Evolutionary conservation across 2,888 invertebrate genomes (phyloP), one percentile per base, ranked within the genome.

Genomic region (Drosophila kokeensis): DNA sequence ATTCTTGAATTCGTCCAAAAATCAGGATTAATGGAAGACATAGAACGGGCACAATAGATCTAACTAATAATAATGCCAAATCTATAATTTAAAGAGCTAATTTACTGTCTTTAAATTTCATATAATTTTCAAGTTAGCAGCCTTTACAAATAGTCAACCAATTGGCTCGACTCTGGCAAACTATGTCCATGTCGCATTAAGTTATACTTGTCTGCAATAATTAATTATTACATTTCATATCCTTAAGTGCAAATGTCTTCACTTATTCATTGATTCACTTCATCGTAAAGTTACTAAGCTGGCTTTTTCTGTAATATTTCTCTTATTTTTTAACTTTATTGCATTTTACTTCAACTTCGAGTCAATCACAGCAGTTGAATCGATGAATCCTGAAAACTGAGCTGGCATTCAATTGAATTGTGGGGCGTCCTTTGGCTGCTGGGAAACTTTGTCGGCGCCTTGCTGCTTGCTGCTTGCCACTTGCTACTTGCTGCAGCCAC

Each of bases 301-400:
- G 27, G 6, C 6, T 11, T 50, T 99, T 94, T 99, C 99, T 7
- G 0, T 1, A 54, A 36, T 11, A 32, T 24, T 21, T 15, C 6
- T 21, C 1, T 4, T 13, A n/a, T 13, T 50, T 38, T 27, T 48
- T 13, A 1, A 32, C 32, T 59, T 65, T 30, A 54, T 71, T 61
- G 32, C 40, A 45, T 32, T 66, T 57, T 49, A 27, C 34, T 38
- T 21, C 49, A 45, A 52, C 54, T 66, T 55, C 18, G 45, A 74
- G 62, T 75, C 70, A 70, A 79, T 72, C 53, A 78, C 69, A 27
- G 54, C 49, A 53, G 27, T 36, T n/a, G 8, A 60, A 50, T 61
- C 24, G 50, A 63, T 67, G 61, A 68, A 34, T 67, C 42, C 62
- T 57, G 67, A 53, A 60, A 62, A n/a, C 49, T 64, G 62, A 69